Evolutionary conservation across 2,888 invertebrate genomes (phyloP).

Genomic region (Pardosa pseudoannulata): DNA sequence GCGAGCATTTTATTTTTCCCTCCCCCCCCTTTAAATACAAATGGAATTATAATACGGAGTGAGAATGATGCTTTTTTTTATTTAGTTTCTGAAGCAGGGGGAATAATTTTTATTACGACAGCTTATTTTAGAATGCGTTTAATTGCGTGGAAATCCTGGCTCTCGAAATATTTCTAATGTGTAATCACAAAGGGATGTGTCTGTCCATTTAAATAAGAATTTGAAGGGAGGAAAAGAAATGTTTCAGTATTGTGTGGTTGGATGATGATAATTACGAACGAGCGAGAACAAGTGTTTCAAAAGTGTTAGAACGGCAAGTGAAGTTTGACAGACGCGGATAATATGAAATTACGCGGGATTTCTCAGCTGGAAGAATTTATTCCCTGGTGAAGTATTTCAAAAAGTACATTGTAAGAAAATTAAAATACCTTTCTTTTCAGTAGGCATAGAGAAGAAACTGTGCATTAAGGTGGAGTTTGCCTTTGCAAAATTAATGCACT

Average conservation of each 20-base stretch:
- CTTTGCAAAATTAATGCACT: no score
- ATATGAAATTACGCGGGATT: no score
- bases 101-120: background rate
- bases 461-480: no score
- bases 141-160: background rate
- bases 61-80: background rate
- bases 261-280: background rate
- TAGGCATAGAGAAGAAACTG: no score
- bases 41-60: background rate
- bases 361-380: no score
- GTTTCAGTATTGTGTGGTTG: background rate
- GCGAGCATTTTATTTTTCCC: background rate
- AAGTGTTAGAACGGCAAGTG: no score
- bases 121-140: background rate
- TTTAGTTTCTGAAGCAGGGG: background rate
- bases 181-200: slow-evolving; percentile 5
- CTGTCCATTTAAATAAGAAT: slow-evolving; percentile 2
- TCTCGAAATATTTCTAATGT: background rate
- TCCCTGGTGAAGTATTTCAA: no score
- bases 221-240: background rate
- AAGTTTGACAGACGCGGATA: no score
- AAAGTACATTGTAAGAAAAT: no score
- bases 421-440: no score
- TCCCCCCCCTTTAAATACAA: background rate
- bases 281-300: no score